Percentiles rank a stretch among this genome's conserved stretches.
Evolutionary conservation across 1,140 invertebrate species (phyloP).

Genomic region (Dendrolimus kikuchii): DNA sequence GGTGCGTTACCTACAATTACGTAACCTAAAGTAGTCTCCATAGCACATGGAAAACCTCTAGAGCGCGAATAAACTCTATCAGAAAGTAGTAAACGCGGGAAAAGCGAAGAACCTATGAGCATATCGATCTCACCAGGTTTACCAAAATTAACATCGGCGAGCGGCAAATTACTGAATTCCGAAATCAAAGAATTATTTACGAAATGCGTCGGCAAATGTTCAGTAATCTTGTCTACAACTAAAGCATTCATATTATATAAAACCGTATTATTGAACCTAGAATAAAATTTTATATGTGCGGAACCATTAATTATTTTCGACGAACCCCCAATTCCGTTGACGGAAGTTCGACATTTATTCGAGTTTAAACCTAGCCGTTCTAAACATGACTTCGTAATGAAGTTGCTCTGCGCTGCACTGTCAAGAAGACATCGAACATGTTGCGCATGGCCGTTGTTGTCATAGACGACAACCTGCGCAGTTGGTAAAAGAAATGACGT

Average conservation of each 20-base stretch:
- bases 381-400: constrained; percentile 13
- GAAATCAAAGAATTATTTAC: constrained; percentile 14
- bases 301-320: constrained; percentile 10
- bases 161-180: constrained; percentile 9
- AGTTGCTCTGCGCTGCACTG: constrained; percentile 16
- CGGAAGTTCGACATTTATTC: constrained; percentile 1
- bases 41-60: no score
- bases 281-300: constrained; percentile 13
- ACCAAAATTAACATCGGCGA: constrained; percentile 12
- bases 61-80: no score
- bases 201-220: constrained; percentile 11
- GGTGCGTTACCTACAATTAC: no score
- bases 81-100: no score
- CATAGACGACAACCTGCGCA: no score
- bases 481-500: no score
- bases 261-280: constrained; percentile 15
- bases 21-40: no score
- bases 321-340: constrained; percentile 16
- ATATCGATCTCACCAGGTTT: no score
- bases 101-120: no score
- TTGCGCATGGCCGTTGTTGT: no score
- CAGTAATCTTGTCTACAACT: constrained; percentile 14
- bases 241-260: constrained; percentile 10
- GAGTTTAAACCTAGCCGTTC: constrained; percentile 11
- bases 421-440: constrained; percentile 1